Evolutionary conservation across 2,888 invertebrate species (phyloP), one percentile per base, ranked within the genome.

Genomic region (Melikaiella ostensackeni): DNA sequence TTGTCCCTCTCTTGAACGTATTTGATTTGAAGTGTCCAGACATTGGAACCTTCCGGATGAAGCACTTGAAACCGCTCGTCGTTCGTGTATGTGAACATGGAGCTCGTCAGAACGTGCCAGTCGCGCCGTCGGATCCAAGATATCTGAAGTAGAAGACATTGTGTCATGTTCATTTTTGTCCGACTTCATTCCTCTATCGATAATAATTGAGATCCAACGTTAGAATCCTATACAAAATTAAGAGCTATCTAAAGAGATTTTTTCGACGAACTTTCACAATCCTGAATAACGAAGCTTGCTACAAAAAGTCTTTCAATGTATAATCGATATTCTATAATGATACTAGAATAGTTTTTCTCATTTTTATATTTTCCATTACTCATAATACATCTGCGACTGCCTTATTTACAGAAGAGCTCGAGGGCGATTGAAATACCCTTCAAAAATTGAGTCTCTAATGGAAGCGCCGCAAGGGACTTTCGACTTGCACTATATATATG

Each of bases 21-120:
- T 92, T 98, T 98, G 92, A 98, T 97, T 93, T 98, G 97, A 85
- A 98, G 93, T 75, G 97, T 97, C 98, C 98, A 98, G 92, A 97
- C 97, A 92, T 98, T 97, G 46, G 97, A 96, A 75, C 97, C 96
- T 89, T 98, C 97, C 83, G 95, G 94, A 92, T 98, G 98, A 82
- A 97, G 93, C 84, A 93, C 93, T 90, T 93, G 93, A 91, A 96
- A 96, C 86, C 96, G 94, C 91, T 97, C 97, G 92, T 98, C 98
- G 92, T 97, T 97, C 86, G 98, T 97, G 93, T 97, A 98, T 88
- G 97, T 96, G 92, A 96, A 96, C 92, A 96, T 94, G 74, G 97
- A 97, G 79, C 97, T 97, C 88, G 97, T 97, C 90, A 98, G 94
- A 90, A 98, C 97, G 93, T 98, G 98, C 96, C 97, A 97, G 93